Conservation (phyloP, 1,140 invertebrate genomes). For the Pseudomyrmex pallidus region DNA sequence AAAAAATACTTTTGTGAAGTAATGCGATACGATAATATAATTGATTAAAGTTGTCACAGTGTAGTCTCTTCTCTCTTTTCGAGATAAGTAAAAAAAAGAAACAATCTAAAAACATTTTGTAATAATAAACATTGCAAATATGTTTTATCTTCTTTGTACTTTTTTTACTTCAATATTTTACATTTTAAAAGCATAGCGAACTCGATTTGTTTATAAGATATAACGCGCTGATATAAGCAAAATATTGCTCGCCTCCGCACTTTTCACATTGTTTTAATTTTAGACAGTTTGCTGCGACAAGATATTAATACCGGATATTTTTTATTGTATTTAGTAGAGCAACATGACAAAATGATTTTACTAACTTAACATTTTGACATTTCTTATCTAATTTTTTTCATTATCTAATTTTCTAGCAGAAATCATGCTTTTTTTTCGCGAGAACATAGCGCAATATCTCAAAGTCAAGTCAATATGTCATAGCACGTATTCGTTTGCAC, state of each 20-base stretch:
- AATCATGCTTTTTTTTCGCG: not conserved
- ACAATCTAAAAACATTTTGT: not conserved
- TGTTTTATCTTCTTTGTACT: not conserved
- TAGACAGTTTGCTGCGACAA: conserved; percentile 2
- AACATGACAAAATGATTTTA: conserved; percentile 41
- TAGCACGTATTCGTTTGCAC: not conserved
- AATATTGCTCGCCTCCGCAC: not conserved
- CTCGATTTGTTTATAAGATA: not conserved
- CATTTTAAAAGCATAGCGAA: not conserved
- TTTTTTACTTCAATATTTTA: not conserved
- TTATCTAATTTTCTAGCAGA: conserved; percentile 46
- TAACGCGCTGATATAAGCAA: not conserved
- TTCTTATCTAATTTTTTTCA: conserved; percentile 46
- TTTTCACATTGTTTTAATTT: not conserved
- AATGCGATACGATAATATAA: conserved; percentile 8
- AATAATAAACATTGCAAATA: not conserved
- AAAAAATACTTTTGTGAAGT: not conserved
- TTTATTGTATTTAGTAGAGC: not conserved
- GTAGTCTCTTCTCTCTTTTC: not conserved
- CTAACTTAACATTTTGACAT: conserved; percentile 31
- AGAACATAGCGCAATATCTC: not conserved
- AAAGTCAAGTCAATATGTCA: not conserved
- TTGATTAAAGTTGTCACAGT: not conserved
- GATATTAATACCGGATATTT: not conserved
- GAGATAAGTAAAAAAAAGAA: not conserved